Conservation (phyloP, 2,113 vertebrate genomes). For the Polypterus bichir region DNA sequence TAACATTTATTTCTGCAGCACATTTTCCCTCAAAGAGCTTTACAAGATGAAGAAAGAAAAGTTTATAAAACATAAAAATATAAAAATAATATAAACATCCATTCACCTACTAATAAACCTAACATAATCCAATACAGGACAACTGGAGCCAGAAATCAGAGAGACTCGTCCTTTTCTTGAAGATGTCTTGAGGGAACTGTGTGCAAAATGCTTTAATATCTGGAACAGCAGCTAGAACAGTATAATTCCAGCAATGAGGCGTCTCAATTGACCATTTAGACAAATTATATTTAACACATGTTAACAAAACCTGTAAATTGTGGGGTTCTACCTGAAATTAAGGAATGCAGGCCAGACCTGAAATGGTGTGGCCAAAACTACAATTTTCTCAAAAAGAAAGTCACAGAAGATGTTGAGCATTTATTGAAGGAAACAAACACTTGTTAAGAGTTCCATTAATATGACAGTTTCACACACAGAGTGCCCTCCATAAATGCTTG, state of each 20-base stretch:
- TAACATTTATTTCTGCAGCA: too few relatives aligned
- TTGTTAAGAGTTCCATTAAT: conserved; percentile 27
- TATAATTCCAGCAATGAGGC: conserved; percentile 28
- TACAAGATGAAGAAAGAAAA: too few relatives aligned
- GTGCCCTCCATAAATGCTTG: background rate
- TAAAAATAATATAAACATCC: too few relatives aligned
- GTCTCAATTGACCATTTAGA: conserved; percentile 40
- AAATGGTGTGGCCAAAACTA: conserved; percentile 29
- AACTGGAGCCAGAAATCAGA: too few relatives aligned
- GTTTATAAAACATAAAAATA: too few relatives aligned
- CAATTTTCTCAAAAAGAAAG: conserved; percentile 47
- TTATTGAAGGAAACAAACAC: conserved; percentile 34
- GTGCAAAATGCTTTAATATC: conserved; percentile 17
- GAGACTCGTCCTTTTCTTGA: too few relatives aligned
- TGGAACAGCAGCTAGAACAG: conserved; percentile 24
- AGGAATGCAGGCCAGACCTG: conserved; percentile 21
- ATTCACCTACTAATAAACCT: too few relatives aligned
- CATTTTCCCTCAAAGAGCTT: too few relatives aligned
- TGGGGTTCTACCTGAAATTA: conserved; percentile 29
- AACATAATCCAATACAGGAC: too few relatives aligned
- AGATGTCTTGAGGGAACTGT: too few relatives aligned
- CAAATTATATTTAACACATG: conserved; percentile 45
- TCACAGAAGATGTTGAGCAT: conserved; percentile 48
- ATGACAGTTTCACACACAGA: conserved; percentile 12
- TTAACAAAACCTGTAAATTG: conserved; percentile 46